A percentile compares a stretch with the other conserved stretches of the same genome.
Evolutionary conservation across 2,888 invertebrate genomes (phyloP).

Genomic region (Herminia tarsipennalis): DNA sequence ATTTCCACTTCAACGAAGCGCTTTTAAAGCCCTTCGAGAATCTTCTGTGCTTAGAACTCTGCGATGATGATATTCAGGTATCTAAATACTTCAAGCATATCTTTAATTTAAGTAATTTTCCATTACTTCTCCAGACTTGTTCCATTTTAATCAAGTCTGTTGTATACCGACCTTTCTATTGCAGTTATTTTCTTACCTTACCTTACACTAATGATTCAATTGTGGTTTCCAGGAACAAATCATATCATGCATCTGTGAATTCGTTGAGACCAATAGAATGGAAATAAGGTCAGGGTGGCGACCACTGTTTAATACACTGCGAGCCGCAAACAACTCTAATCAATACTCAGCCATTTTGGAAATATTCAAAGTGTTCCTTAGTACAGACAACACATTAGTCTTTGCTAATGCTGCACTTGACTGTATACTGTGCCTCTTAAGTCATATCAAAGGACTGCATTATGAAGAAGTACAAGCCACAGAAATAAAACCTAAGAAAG

Average conservation of each 20-base stretch:
- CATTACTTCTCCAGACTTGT: too few species aligned
- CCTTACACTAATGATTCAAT: too few species aligned
- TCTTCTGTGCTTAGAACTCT: conserved; percentile 95
- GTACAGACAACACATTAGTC: conserved; percentile 96
- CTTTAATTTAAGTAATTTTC: too few species aligned
- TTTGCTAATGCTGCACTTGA: conserved; percentile 98
- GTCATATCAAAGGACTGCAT: conserved; percentile 90
- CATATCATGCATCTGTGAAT: conserved; percentile 97
- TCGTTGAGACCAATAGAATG: conserved; percentile 96
- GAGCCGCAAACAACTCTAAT: conserved; percentile 92
- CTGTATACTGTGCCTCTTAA: conserved; percentile 95
- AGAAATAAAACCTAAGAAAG: conserved; percentile 76
- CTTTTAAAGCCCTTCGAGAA: conserved; percentile 98
- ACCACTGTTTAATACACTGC: conserved; percentile 96
- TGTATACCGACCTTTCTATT: too few species aligned
- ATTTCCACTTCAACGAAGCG: conserved; percentile 98
- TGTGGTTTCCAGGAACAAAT: conserved; percentile 90
- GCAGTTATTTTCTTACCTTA: too few species aligned
- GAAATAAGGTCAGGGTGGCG: conserved; percentile 99
- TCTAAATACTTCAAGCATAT: not conserved
- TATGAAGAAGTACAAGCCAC: conserved; percentile 81
- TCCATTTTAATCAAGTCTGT: too few species aligned
- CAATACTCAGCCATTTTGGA: conserved; percentile 92
- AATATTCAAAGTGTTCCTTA: conserved; percentile 97
- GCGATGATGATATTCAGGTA: conserved; percentile 97